Conservation (phyloP, 1,140 invertebrate species). For the Acromyrmex charruanus region DNA sequence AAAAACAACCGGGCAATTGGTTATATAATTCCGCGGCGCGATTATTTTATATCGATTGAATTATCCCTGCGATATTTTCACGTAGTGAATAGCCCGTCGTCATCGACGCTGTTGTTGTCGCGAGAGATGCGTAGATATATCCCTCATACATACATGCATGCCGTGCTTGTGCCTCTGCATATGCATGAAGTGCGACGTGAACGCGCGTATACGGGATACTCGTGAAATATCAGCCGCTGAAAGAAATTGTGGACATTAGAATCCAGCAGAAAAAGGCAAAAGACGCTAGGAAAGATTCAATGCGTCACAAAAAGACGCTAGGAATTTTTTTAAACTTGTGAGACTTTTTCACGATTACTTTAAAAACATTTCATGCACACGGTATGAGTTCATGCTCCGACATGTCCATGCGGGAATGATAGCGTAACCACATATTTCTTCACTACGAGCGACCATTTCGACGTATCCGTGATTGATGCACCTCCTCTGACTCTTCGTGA, state of each 20-base stretch:
- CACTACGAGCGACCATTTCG: conserved; percentile 26
- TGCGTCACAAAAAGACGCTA: background rate
- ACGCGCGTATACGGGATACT: background rate
- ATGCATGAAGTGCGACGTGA: conserved; percentile 55
- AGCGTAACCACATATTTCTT: conserved; percentile 46
- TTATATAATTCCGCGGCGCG: conserved; percentile 23
- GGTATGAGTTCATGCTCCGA: background rate
- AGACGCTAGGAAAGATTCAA: background rate
- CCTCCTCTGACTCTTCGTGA: conserved; percentile 60
- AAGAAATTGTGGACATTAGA: conserved; percentile 29
- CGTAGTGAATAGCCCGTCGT: background rate
- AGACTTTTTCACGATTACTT: conserved; percentile 15
- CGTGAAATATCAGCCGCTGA: background rate
- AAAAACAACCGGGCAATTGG: background rate
- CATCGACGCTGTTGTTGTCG: conserved; percentile 28
- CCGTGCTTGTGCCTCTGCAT: conserved; percentile 42
- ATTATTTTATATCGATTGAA: conserved; percentile 70
- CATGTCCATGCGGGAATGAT: conserved; percentile 17
- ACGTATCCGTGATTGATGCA: conserved; percentile 55
- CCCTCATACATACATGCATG: conserved; percentile 62
- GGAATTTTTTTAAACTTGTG: background rate
- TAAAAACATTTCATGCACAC: conserved; percentile 3
- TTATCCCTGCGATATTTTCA: conserved; percentile 41
- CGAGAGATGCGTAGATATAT: conserved; percentile 30
- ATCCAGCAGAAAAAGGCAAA: background rate